These are phyloP conservation scores for Drosophila gunungcola DNA, from an alignment of 1,140 invertebrate species.

Conservation along the genomic window DNA sequence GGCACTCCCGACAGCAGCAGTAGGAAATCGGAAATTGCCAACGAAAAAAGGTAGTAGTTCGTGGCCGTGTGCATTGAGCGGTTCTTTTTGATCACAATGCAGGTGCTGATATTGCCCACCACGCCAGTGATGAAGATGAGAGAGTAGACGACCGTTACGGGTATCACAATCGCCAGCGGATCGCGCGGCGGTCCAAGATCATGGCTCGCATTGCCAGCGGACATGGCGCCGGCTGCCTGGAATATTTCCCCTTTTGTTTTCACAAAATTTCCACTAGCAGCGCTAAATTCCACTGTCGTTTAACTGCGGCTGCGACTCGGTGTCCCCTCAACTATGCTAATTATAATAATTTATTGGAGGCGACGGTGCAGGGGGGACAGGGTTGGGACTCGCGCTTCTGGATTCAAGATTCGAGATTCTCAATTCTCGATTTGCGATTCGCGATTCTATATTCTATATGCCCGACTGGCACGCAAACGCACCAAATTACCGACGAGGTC, in stretches of 20 bases:
- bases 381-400: conserved; percentile 20
- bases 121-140: conserved; percentile 94
- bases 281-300: conserved; percentile 51
- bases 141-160: conserved; percentile 92
- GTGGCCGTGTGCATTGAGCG: conserved; percentile 97
- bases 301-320: conserved; percentile 39
- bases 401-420: conserved; percentile 1
- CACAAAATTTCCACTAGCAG: conserved; percentile 76
- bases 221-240: conserved; percentile 28
- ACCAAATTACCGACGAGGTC: conserved; percentile 55
- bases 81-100: conserved; percentile 95
- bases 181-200: conserved; percentile 85
- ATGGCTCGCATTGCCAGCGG: conserved; percentile 22
- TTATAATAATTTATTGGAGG: conserved; percentile 79
- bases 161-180: conserved; percentile 89
- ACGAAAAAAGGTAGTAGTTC: conserved; percentile 97
- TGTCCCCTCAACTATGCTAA: conserved; percentile 69
- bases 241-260: conserved; percentile 61
- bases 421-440: conserved; percentile 12
- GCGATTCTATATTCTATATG: conserved; percentile 7
- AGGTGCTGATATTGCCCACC: conserved; percentile 96
- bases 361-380: conserved; percentile 27
- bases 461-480: conserved; percentile 66
- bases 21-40: conserved; percentile 96
- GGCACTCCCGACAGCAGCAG: conserved; percentile 92